A percentile compares a stretch with the other conserved stretches of the same genome.
These are phyloP conservation scores for Solea senegalensis DNA, from an alignment of 2,113 vertebrate species.

Conservation along the genomic window DNA sequence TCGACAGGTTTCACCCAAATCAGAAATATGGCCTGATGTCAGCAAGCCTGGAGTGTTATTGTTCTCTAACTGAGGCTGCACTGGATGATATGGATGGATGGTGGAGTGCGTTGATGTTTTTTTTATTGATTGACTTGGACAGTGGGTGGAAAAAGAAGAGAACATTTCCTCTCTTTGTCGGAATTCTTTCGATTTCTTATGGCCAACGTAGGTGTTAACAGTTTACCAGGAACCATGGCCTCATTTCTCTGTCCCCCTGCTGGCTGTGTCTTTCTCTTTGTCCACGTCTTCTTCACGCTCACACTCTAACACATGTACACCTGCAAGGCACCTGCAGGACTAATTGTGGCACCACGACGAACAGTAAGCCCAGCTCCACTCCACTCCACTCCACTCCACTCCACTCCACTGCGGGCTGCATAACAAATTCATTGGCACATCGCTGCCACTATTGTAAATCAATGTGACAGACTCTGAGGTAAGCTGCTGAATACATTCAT, in stretches of 20 bases:
- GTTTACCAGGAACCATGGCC: not conserved
- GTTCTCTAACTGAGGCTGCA: slow-evolving; percentile 5
- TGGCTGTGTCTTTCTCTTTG: slow-evolving; percentile 6
- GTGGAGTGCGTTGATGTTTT: slow-evolving; percentile 10
- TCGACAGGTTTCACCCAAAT: slow-evolving; percentile 20
- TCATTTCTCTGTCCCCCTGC: not conserved
- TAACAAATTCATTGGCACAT: slow-evolving; percentile 59
- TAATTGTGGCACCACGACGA: slow-evolving; percentile 70
- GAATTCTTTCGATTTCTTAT: not conserved
- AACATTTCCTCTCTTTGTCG: not conserved
- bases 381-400: slow-evolving; percentile 20
- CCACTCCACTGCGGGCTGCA: slow-evolving; percentile 31
- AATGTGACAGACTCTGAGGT: slow-evolving; percentile 41
- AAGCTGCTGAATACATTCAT: slow-evolving; percentile 63
- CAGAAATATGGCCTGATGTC: slow-evolving; percentile 3
- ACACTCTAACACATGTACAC: slow-evolving; percentile 42
- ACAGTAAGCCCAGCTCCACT: slow-evolving; percentile 17
- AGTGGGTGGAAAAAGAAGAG: not conserved
- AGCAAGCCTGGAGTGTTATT: not conserved
- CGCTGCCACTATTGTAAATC: slow-evolving; percentile 67
- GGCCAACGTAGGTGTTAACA: not conserved
- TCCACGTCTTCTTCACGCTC: not conserved
- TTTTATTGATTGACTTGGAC: slow-evolving; percentile 23
- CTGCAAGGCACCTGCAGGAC: slow-evolving; percentile 58
- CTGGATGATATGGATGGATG: not conserved